Evolutionary conservation across 2,888 invertebrate genomes (phyloP).

Genomic region (Eubasilissa splendida): DNA sequence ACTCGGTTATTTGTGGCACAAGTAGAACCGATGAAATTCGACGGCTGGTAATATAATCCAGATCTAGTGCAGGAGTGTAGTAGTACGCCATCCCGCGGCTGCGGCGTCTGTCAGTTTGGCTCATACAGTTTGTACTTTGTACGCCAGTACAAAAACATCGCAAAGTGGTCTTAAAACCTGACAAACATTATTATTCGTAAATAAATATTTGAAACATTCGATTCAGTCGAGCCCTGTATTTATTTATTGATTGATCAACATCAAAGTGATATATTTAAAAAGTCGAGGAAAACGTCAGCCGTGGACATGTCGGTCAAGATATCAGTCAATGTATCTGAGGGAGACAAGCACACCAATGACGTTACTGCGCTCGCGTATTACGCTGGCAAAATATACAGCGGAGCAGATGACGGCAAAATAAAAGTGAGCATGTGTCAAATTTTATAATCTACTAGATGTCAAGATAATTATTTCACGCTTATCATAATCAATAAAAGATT

Average conservation of each 20-base stretch:
- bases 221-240: neutral
- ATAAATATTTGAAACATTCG: neutral
- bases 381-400: slow-evolving; percentile 68
- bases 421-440: slow-evolving; percentile 63
- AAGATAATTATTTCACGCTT: neutral
- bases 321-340: slow-evolving; percentile 63
- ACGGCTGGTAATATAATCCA: neutral
- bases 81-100: neutral
- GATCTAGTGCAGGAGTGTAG: neutral
- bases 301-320: slow-evolving; percentile 62
- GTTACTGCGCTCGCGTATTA: slow-evolving; percentile 65
- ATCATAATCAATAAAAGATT: no score
- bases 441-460: slow-evolving; percentile 1
- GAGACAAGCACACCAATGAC: slow-evolving; percentile 67
- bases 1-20: neutral
- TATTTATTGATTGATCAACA: slow-evolving; percentile 16
- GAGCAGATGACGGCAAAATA: slow-evolving; percentile 70
- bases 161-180: neutral
- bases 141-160: neutral
- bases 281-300: slow-evolving; percentile 11
- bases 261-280: slow-evolving; percentile 36
- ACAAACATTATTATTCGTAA: neutral
- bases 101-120: slow-evolving; percentile 19
- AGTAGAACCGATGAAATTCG: neutral
- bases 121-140: neutral